Evolutionary conservation across 2,797 vertebrate species (phyloP), one percentile per base, ranked within the genome.

Genomic region (Graptemys geographica): DNA sequence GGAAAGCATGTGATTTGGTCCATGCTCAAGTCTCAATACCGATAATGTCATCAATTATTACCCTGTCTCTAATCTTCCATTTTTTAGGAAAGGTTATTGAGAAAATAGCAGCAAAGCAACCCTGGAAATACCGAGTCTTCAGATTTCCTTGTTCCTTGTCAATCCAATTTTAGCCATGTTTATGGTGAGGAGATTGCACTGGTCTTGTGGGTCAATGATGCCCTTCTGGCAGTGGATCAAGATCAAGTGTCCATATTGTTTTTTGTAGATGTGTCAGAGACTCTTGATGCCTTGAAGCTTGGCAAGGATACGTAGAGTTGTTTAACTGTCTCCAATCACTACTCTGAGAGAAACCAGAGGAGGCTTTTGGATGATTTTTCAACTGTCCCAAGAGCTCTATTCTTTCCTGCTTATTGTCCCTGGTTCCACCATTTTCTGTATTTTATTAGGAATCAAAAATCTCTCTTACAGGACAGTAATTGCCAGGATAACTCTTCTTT

Each of bases 171-270:
- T 65, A 6, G 65, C 33, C 19, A 74, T 12, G 12, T 72, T 7
- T 55, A 19, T 81, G 51, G 83, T 19, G 49, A 23, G 0, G 0
- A 78, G 83, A 51, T 7, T 74, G 47, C 19, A n/a, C 23, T 37
- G 37, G 81, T 33, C 8, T 57, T 82, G 11, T 28, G 49, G 23
- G 12, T 27, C 72, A 47, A 28, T 47, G 41, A 76, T 25, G 49
- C 93, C 33, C 41, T 28, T 10, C 78, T 53, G 76, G 79, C 25
- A 49, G 65, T 65, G 79, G 53, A 37, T 2, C 49, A 53, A 25
- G 23, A 87, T 27, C 18, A 41, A 94, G 44, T 79, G 83, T 49
- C 23, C 59, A 37, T n/a, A 57, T 2, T 23, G 11, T 12, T 2
- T 5, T 62, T 49, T 87, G 78, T 27, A 83, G 27, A 53, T 41